A percentile compares a stretch with the other conserved stretches of the same genome.
Evolutionary conservation across 1,140 invertebrate genomes (phyloP).

Genomic region (Aleiodes sp.): DNA sequence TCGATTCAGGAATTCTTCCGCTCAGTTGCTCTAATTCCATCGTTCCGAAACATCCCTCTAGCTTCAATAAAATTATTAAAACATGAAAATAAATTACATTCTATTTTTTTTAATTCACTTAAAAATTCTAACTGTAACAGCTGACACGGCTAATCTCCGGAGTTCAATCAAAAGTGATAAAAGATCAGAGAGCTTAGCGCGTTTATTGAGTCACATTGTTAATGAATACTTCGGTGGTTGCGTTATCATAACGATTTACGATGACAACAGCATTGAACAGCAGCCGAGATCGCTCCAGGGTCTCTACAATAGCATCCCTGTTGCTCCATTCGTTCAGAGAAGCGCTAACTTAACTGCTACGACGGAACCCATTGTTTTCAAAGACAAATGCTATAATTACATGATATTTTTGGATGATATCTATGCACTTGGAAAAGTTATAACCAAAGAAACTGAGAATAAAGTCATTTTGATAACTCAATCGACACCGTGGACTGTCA

Average conservation of each 20-base stretch:
- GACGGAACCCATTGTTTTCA: constrained; percentile 25
- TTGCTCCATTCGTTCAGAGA: constrained; percentile 22
- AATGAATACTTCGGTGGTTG: constrained; percentile 32
- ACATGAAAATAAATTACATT: background rate
- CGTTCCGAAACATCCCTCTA: background rate
- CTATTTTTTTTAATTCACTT: background rate
- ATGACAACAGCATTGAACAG: constrained; percentile 13
- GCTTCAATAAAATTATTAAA: background rate
- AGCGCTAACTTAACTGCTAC: background rate
- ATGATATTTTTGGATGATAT: constrained; percentile 74
- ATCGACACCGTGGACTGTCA: constrained; percentile 76
- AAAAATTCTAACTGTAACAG: no score
- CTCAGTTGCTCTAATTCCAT: background rate
- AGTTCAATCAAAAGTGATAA: background rate
- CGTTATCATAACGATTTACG: constrained; percentile 25
- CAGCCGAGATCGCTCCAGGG: background rate
- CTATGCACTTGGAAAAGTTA: constrained; percentile 65
- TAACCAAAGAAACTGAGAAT: constrained; percentile 69
- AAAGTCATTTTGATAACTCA: constrained; percentile 72
- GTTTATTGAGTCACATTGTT: constrained; percentile 18
- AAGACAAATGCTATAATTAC: constrained; percentile 69
- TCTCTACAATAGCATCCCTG: constrained; percentile 10
- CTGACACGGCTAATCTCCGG: background rate
- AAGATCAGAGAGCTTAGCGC: constrained; percentile 23
- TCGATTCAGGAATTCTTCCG: background rate